Evolutionary conservation across 2,888 invertebrate species (phyloP).

Genomic region (Cylindroiulus punctatus): DNA sequence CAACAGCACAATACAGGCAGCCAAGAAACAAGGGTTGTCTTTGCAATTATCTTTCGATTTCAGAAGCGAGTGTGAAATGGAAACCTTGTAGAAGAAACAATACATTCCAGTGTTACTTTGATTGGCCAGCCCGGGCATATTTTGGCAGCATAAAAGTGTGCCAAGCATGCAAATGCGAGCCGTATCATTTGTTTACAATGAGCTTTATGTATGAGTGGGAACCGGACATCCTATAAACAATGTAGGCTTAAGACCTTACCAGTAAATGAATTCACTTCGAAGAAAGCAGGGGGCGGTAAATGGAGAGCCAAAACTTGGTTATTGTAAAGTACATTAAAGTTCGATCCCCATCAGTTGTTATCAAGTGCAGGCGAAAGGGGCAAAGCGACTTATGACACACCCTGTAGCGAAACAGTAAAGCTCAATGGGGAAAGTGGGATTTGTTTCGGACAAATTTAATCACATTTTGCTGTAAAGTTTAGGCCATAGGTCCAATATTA

Average conservation of each 20-base stretch:
- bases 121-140: background rate
- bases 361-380: background rate
- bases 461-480: background rate
- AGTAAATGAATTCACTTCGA: background rate
- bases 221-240: constrained; percentile 35
- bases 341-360: too few relatives aligned
- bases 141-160: background rate
- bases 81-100: background rate
- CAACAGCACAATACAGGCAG: background rate
- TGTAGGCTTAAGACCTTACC: constrained; percentile 5
- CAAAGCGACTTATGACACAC: background rate
- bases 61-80: constrained; percentile 1
- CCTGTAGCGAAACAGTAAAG: background rate
- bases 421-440: background rate
- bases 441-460: background rate
- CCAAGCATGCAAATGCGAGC: background rate
- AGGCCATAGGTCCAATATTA: background rate
- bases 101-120: background rate
- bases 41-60: constrained; percentile 3
- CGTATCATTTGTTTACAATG: constrained; percentile 42
- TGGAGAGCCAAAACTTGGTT: background rate
- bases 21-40: constrained; percentile 22
- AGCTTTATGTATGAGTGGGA: constrained; percentile 29
- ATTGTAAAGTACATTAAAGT: background rate
- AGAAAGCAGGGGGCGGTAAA: background rate